Evolutionary conservation across 2,113 vertebrate genomes (phyloP).

Genomic region (Hyaena hyaena): DNA sequence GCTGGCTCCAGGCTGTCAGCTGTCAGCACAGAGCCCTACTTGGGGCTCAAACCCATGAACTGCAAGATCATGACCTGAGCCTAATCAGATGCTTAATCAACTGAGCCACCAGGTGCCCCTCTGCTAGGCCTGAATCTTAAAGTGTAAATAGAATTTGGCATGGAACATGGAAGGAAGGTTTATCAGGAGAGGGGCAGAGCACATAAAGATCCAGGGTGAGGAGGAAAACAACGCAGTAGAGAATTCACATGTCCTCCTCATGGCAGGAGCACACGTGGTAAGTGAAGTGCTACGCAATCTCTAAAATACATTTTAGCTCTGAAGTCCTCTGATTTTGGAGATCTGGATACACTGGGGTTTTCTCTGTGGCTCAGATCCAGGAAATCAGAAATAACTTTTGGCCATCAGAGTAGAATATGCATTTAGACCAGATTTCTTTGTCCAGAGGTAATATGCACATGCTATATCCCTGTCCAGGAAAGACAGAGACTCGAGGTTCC

Average conservation of each 20-base stretch:
- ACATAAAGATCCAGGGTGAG: not conserved
- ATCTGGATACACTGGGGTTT: not conserved
- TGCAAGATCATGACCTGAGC: no score
- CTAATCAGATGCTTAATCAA: no score
- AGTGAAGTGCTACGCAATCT: not conserved
- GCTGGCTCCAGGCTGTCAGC: no score
- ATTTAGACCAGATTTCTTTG: not conserved
- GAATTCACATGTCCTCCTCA: not conserved
- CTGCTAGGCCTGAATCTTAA: not conserved
- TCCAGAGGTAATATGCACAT: not conserved
- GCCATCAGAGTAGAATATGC: not conserved
- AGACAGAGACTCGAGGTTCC: not conserved
- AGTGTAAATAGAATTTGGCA: not conserved
- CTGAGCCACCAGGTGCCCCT: no score
- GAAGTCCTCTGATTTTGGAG: not conserved
- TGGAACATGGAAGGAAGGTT: not conserved
- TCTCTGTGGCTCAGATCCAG: not conserved
- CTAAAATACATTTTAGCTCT: not conserved
- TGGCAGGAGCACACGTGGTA: accelerated
- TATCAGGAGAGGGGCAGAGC: not conserved
- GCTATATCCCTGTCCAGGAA: not conserved
- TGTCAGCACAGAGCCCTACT: no score
- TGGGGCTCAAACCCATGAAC: no score
- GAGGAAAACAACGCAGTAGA: accelerated
- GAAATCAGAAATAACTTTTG: not conserved